phyloP scores from a whole-genome alignment of 2,797 vertebrate genomes.

The Falco columbarius region DNA sequence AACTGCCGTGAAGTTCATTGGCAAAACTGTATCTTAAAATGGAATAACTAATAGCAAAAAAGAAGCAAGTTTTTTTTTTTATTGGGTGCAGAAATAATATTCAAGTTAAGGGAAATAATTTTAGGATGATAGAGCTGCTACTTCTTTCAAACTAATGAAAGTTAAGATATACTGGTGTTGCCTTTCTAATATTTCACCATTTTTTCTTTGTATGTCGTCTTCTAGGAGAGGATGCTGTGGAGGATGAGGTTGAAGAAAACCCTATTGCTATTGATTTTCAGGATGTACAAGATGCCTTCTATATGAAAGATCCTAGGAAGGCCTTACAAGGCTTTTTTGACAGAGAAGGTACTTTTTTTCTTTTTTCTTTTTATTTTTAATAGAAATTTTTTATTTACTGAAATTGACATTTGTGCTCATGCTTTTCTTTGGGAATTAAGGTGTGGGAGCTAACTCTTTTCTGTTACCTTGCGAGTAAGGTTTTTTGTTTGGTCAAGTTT shows the following conservation, averaged over 20 bases:
- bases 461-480: background rate
- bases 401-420: background rate
- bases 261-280: slow-evolving; percentile 96
- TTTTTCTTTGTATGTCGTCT: background rate
- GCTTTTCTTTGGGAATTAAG: background rate
- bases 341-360: slow-evolving; percentile 85
- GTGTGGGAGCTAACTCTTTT: background rate
- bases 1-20: background rate
- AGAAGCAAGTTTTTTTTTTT: background rate
- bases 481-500: background rate
- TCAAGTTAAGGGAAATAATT: background rate
- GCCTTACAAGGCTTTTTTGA: slow-evolving; percentile 97
- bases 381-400: background rate
- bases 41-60: background rate
- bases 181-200: background rate
- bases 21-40: background rate
- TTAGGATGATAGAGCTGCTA: background rate
- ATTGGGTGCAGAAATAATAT: background rate
- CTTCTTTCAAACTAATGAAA: background rate
- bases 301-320: slow-evolving; percentile 96
- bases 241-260: slow-evolving; percentile 95
- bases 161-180: background rate
- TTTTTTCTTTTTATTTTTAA: background rate
- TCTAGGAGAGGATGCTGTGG: slow-evolving; percentile 90
- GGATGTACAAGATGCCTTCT: slow-evolving; percentile 94